phyloP scores from a whole-genome alignment of 2,797 vertebrate species.

The Tragelaphus eurycerus region DNA sequence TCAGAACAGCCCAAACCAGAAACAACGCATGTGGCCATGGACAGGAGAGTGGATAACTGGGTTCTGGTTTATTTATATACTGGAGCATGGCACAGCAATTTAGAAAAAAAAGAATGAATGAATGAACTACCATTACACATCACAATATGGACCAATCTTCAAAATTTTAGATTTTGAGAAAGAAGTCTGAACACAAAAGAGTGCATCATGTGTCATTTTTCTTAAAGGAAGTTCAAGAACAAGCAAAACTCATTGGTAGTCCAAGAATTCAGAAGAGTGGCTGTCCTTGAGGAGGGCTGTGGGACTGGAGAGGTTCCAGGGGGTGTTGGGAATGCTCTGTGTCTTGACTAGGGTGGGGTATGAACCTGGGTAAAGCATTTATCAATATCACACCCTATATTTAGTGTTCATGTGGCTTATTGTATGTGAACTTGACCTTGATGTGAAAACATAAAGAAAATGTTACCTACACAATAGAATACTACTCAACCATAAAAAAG shows the following conservation, averaged over 20 bases:
- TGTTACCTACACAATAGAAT: not conserved
- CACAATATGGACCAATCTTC: not conserved
- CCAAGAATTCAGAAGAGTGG: not conserved
- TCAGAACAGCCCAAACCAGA: not conserved
- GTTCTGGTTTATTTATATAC: not conserved
- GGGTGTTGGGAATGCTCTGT: fast-evolving
- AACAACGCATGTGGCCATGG: not conserved
- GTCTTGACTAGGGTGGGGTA: not conserved
- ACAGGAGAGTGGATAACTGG: not conserved
- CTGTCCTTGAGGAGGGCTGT: not conserved
- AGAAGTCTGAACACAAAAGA: not conserved
- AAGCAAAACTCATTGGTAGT: fast-evolving
- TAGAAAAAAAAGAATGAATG: not conserved
- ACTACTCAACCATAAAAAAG: not conserved
- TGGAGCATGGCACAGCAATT: fast-evolving
- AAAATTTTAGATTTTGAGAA: not conserved
- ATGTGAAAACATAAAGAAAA: not conserved
- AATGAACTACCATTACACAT: fast-evolving
- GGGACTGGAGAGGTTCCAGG: not conserved
- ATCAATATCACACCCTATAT: not conserved
- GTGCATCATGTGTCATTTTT: fast-evolving
- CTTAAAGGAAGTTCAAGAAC: not conserved
- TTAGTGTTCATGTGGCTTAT: not conserved
- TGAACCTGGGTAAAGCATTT: not conserved
- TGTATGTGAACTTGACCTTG: not conserved